Evolutionary conservation across 2,888 invertebrate genomes (phyloP), one percentile per base, ranked within the genome.

Genomic region (Melinaea menophilus): DNA sequence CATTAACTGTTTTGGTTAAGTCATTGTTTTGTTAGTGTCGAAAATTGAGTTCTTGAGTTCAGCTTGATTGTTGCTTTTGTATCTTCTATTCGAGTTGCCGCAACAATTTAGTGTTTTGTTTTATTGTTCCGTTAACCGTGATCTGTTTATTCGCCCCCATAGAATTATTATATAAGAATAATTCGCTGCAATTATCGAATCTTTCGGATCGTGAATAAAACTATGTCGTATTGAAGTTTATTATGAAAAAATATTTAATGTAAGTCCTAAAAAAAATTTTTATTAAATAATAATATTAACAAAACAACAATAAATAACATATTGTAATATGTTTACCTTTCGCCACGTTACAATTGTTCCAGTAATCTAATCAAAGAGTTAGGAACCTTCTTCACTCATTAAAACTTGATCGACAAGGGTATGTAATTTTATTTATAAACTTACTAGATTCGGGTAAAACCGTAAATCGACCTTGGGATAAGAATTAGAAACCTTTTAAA

Each of bases 391-490:
- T 51, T 51, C 56, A 62, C 62, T 67, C 65, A 61, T 69, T 67
- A 69, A 70, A 67, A 67, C 62, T 64, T 65, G 65, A 66, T 70
- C 63, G 64, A 64, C 61, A 62, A 66, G 64, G 56, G 55, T 63
- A 55, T 63, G 61, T 70, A 67, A 70, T 70, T 70, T 65, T 69
- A 67, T 69, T 70, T 70, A 68, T 63, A 61, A 65, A 68, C 61
- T 63, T 62, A 57, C 48, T 45, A 60, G 48, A 56, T 61, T 55
- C 55, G 7, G 34, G 55, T 13, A 61, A 48, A 63, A 59, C 33
- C 56, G 47, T 56, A 5, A 45, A 56, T 31, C 47, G 45, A 51
- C 13, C 33, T 41, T 34, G 4, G 5, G 54, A 63, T 56, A 56
- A 59, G 3, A 55, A 59, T 41, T 51, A 55, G 59, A 61, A 54